Percentiles rank a stretch among this genome's conserved stretches.
phyloP scores from a whole-genome alignment of 2,888 invertebrate species.

The Entomobrya multifasciata region DNA sequence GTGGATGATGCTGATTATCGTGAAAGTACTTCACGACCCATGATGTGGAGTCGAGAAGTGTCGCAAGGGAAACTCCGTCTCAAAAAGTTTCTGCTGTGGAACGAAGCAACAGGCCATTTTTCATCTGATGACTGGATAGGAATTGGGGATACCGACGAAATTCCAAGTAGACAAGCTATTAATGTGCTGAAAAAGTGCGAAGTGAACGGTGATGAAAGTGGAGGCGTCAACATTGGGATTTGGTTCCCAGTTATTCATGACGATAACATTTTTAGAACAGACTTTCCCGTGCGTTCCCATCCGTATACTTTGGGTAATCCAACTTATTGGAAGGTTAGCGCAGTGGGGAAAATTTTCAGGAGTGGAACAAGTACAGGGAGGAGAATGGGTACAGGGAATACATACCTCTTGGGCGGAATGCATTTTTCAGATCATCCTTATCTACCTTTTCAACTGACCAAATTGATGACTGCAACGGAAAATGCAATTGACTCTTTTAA shows the following conservation, averaged over 20 bases:
- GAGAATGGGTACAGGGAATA: too few relatives aligned
- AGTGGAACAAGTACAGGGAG: too few relatives aligned
- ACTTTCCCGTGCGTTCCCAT: conserved; percentile 50
- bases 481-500: neutral
- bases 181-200: conserved; percentile 24
- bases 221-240: conserved; percentile 50
- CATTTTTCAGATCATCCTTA: conserved; percentile 60
- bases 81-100: conserved; percentile 65
- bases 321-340: conserved; percentile 50
- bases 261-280: conserved; percentile 33
- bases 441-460: conserved; percentile 47
- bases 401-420: conserved; percentile 61
- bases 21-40: too few relatives aligned
- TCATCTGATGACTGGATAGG: conserved; percentile 46
- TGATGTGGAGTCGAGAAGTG: conserved; percentile 15
- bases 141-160: conserved; percentile 42
- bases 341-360: too few relatives aligned
- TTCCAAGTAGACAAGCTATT: conserved; percentile 8
- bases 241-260: conserved; percentile 52
- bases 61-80: conserved; percentile 44
- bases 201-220: neutral
- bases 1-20: conserved; percentile 56
- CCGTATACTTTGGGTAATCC: conserved; percentile 59
- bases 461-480: conserved; percentile 1
- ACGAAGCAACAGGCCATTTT: conserved; percentile 44